Conservation (phyloP, 2,113 vertebrate genomes). For the Oryzias woworae region DNA sequence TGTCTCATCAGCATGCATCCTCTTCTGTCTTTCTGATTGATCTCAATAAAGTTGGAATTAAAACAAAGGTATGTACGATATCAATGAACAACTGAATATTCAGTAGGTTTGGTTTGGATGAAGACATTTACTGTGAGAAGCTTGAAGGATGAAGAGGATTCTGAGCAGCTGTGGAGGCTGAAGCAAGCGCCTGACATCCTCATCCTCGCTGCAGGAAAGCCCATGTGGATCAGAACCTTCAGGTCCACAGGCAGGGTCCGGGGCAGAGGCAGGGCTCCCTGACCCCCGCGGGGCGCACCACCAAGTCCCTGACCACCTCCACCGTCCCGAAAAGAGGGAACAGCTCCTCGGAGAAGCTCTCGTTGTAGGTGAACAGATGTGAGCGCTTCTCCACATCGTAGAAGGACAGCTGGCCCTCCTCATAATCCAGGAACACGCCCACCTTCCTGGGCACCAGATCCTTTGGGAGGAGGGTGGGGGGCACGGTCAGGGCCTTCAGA, state of each 20-base stretch:
- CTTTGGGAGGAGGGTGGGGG: constrained; percentile 53
- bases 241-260: constrained; percentile 76
- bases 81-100: no score
- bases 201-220: no score
- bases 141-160: no score
- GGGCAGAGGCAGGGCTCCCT: constrained; percentile 74
- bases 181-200: no score
- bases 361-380: constrained; percentile 77
- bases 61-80: no score
- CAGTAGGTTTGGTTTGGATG: no score
- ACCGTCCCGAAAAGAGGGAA: constrained; percentile 77
- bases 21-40: no score
- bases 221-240: constrained; percentile 10
- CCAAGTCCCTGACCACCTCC: constrained; percentile 74
- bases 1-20: no score
- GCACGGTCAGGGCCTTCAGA: constrained; percentile 74
- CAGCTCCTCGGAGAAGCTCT: constrained; percentile 75
- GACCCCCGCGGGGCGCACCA: constrained; percentile 58
- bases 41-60: no score
- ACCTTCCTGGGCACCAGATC: constrained; percentile 62
- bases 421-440: constrained; percentile 78
- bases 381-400: constrained; percentile 75
- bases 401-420: constrained; percentile 80
- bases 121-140: no score
- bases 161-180: no score